Evolutionary conservation across 2,888 invertebrate species (phyloP).

Genomic region (Xanthorhoe designata): DNA sequence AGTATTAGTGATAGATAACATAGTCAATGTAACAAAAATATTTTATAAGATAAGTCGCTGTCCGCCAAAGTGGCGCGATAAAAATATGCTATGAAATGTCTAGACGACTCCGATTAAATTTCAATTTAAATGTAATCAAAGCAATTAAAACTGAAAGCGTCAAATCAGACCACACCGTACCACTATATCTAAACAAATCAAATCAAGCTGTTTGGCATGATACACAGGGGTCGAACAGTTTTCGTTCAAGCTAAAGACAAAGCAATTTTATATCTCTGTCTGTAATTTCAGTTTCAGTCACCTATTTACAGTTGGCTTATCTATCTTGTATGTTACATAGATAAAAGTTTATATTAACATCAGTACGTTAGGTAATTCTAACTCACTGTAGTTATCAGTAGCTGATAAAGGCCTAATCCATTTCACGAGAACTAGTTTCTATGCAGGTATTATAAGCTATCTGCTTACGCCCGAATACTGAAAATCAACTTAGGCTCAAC

Average conservation of each 20-base stretch:
- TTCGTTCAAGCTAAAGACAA: constrained; percentile 12
- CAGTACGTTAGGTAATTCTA: constrained; percentile 24
- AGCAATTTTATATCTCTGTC: constrained; percentile 7
- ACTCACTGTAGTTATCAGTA: constrained; percentile 21
- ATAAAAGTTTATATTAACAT: constrained; percentile 10
- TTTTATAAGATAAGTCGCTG: constrained; percentile 27
- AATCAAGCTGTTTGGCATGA: constrained; percentile 34
- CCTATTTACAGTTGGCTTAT: constrained; percentile 15
- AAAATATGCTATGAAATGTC: background rate
- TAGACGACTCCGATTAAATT: background rate
- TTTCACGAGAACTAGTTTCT: constrained; percentile 4
- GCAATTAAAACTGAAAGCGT: constrained; percentile 29
- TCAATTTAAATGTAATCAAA: constrained; percentile 10
- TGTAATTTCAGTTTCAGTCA: constrained; percentile 12
- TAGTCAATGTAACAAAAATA: constrained; percentile 34
- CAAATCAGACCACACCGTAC: constrained; percentile 16
- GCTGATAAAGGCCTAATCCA: constrained; percentile 23
- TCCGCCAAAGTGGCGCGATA: constrained; percentile 24
- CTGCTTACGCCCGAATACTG: background rate
- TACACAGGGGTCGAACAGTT: constrained; percentile 20
- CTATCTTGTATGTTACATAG: constrained; percentile 6
- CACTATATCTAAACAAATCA: constrained; percentile 14
- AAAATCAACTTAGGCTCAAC: too few species aligned
- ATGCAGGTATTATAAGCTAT: background rate
- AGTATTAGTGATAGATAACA: constrained; percentile 44